These are phyloP conservation scores for Cherax quadricarinatus DNA, from an alignment of 1,140 invertebrate genomes.

Conservation along the genomic window DNA sequence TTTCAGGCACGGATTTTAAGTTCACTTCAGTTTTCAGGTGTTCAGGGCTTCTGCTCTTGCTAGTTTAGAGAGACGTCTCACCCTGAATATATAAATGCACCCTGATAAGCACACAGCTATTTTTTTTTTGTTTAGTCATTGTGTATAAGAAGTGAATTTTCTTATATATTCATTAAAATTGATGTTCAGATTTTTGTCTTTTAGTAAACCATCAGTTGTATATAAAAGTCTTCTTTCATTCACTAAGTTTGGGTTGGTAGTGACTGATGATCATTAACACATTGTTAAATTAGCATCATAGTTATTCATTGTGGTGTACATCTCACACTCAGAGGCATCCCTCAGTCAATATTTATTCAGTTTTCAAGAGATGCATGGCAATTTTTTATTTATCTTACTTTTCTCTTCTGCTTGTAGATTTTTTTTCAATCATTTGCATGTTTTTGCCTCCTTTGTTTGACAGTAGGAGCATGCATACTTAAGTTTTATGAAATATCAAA, in stretches of 20 bases:
- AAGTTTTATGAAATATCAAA: slow-evolving; percentile 21
- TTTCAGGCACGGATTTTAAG: slow-evolving; percentile 68
- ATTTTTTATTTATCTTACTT: slow-evolving; percentile 27
- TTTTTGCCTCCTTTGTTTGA: slow-evolving; percentile 43
- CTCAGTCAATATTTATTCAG: slow-evolving; percentile 3
- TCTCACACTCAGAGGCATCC: neutral
- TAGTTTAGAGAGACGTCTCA: slow-evolving; percentile 67
- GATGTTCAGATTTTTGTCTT: slow-evolving; percentile 57
- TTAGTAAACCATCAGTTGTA: slow-evolving; percentile 40
- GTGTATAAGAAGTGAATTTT: slow-evolving; percentile 54
- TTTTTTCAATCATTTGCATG: slow-evolving; percentile 32
- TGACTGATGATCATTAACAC: slow-evolving; percentile 11
- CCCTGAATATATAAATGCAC: slow-evolving; percentile 60
- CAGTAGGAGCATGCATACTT: slow-evolving; percentile 53
- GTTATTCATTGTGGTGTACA: neutral
- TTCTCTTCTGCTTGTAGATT: slow-evolving; percentile 4
- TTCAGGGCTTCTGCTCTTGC: slow-evolving; percentile 67
- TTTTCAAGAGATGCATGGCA: slow-evolving; percentile 17
- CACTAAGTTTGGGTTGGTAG: slow-evolving; percentile 22
- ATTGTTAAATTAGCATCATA: neutral
- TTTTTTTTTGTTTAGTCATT: slow-evolving; percentile 45
- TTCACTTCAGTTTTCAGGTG: slow-evolving; percentile 61
- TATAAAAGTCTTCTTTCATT: neutral
- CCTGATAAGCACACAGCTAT: slow-evolving; percentile 30
- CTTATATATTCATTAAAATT: slow-evolving; percentile 57